Evolutionary conservation across 2,797 vertebrate species (phyloP).

Genomic region (Sus cebifrons): DNA sequence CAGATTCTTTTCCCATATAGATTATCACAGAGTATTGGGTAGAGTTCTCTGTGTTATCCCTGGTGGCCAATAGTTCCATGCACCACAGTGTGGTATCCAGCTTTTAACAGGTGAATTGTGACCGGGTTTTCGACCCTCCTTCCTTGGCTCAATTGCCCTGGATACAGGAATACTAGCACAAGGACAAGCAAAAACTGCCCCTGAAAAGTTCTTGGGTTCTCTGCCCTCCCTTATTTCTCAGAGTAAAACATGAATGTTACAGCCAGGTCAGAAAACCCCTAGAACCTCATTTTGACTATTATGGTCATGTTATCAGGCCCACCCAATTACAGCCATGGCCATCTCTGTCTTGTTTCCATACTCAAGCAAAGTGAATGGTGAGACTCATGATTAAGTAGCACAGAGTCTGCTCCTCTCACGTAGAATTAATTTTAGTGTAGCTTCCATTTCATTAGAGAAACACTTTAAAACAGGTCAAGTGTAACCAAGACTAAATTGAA

Average conservation of each 20-base stretch:
- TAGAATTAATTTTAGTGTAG: conserved; percentile 78
- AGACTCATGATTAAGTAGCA: conserved; percentile 76
- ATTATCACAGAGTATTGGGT: too few species aligned
- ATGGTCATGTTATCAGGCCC: conserved; percentile 78
- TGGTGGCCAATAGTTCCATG: too few species aligned
- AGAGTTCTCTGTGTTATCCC: too few species aligned
- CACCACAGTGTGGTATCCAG: too few species aligned
- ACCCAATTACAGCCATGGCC: conserved; percentile 72
- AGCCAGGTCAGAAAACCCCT: conserved; percentile 78
- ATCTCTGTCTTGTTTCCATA: conserved; percentile 52
- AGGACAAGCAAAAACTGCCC: background rate
- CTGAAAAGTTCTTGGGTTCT: background rate
- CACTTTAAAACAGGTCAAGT: conserved; percentile 83
- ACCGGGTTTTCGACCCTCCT: background rate
- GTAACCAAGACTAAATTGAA: conserved; percentile 81
- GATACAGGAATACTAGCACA: background rate
- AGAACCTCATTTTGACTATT: conserved; percentile 77
- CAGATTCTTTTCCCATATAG: too few species aligned
- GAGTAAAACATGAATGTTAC: conserved; percentile 68
- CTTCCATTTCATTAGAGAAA: conserved; percentile 78
- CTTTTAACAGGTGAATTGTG: background rate
- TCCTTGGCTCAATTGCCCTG: background rate
- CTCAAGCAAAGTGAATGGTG: conserved; percentile 44
- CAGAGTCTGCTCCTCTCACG: conserved; percentile 55
- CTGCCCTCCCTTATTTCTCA: conserved; percentile 65